Base-by-base conservation (phyloP, 2,888 invertebrate species). In the Ischnus inquisitorius region DNA sequence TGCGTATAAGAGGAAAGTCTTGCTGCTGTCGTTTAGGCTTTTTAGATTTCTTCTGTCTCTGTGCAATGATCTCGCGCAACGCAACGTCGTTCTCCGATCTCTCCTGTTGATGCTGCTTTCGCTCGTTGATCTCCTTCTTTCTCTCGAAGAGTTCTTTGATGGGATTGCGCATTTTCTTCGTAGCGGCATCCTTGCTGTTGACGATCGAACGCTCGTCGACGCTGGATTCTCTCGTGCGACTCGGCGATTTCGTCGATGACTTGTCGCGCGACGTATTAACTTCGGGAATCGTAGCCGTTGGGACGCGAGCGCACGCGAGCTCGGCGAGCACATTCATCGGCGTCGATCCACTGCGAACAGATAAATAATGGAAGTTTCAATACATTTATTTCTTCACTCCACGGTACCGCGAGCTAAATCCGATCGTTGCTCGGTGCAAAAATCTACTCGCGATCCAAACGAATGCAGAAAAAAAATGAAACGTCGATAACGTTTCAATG, bases 301-400 rank as follows among this genome's bases (percentile, higher is more conserved):
- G 93, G 0, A 92, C 93, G 76, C 93, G 91, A 1, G 93, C 93
- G 67, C 93, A 93, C 0, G 93, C 93, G 16, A 93, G 80, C 84
- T 93, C 93, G 1, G 93, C 93, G 22, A 93, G 82, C 1, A 93
- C 91, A 75, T 93, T 93, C 93, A 93, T 93, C 22, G 93, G 93
- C 22, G 92, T 91, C 3, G 93, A 93, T 65, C 92, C 93, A 86
- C 93, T 93, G 88, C 8, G 87, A 87, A 87, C 60, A 22, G 28
- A 74, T 62, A 22, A 16, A 34, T 34, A 51, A 34, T 8, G 8
- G 0, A 34, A 34, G n/a, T 10, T 28, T 80, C 46, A 74, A 25
- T 22, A 72, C 19, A 28, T 34, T 22, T 41, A 65, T 54, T 54
- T 54, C 10, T 16, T 2, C 54, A 12, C 2, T 8, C 3, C 3